Evolutionary conservation across 2,113 vertebrate genomes (phyloP).

Genomic region (Falco punctatus): DNA sequence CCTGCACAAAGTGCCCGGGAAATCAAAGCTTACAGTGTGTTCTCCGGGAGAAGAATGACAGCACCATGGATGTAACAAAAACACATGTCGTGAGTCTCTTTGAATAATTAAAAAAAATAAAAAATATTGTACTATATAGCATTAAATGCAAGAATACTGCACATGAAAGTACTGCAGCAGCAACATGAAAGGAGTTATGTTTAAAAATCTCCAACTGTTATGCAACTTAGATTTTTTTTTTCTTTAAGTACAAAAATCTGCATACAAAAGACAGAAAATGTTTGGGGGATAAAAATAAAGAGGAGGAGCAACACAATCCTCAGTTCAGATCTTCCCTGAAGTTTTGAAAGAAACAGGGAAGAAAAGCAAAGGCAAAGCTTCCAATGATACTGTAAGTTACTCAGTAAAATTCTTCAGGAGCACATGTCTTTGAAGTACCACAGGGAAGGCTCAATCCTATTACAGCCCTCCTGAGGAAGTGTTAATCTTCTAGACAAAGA

Average conservation of each 20-base stretch:
- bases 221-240: background rate
- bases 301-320: background rate
- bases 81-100: background rate
- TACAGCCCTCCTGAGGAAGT: constrained; percentile 61
- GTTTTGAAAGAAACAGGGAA: constrained; percentile 15
- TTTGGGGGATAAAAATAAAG: background rate
- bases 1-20: background rate
- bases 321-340: background rate
- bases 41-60: background rate
- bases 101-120: background rate
- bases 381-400: background rate
- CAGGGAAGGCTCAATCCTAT: constrained; percentile 39
- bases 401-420: constrained; percentile 12
- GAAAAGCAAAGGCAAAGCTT: constrained; percentile 27
- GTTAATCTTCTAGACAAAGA: constrained; percentile 58
- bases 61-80: background rate
- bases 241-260: background rate
- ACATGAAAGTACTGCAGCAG: background rate
- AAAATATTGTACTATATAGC: background rate
- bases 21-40: background rate
- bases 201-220: background rate
- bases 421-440: constrained; percentile 46
- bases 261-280: background rate
- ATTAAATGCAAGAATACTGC: background rate
- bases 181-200: background rate